Conservation (phyloP, 2,113 vertebrate species). For the Pelecanus crispus region DNA sequence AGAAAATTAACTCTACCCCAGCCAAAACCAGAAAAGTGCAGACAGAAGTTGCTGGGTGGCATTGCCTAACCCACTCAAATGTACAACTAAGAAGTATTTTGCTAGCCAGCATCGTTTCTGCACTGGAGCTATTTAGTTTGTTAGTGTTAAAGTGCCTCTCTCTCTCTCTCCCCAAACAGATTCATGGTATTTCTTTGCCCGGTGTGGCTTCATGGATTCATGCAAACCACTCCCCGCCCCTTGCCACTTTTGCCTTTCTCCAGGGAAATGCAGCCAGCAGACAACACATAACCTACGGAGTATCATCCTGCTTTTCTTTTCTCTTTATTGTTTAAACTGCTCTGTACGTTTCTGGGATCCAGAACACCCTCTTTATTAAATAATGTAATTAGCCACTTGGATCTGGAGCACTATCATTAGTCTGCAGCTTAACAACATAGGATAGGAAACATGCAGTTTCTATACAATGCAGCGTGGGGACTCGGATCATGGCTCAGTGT, state of each 20-base stretch:
- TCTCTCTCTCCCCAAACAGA: not conserved
- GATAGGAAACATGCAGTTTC: not conserved
- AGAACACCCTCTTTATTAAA: slow-evolving; percentile 13
- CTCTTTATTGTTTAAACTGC: not conserved
- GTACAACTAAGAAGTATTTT: not conserved
- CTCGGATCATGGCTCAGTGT: accelerated
- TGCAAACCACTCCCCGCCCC: not conserved
- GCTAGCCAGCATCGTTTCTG: not conserved
- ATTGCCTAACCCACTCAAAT: not conserved
- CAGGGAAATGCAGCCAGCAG: not conserved
- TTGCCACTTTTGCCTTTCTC: not conserved
- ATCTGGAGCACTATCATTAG: slow-evolving; percentile 17
- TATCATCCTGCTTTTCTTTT: not conserved
- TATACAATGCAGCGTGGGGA: not conserved
- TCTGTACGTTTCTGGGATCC: slow-evolving; percentile 11
- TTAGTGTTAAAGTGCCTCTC: not conserved
- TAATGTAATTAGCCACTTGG: slow-evolving; percentile 51
- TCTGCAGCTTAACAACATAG: not conserved
- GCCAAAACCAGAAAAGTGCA: no score
- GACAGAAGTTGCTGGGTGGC: not conserved
- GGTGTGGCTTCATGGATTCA: not conserved
- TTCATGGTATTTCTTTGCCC: not conserved
- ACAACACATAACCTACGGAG: not conserved
- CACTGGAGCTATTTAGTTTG: not conserved
- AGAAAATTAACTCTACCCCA: no score